Base-by-base conservation (phyloP, 2,113 vertebrate genomes). In the Erpornis zantholeuca region DNA sequence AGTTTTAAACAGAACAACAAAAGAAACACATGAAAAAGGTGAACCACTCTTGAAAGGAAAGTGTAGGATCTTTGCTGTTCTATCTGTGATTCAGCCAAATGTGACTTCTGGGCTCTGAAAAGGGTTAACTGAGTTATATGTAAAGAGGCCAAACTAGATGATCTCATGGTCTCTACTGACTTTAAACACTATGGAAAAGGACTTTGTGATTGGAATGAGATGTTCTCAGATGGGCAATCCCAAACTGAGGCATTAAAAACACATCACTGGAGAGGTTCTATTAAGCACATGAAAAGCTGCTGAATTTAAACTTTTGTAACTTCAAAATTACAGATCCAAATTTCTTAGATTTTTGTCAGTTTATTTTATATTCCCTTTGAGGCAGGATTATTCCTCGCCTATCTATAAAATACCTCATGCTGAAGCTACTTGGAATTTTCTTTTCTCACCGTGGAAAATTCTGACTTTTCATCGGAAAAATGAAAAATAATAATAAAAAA, bases 161-260 rank as follows among this genome's bases (percentile, higher is more conserved):
- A 96, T 96, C 95, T 96, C 94, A 97, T 56, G 11, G 91, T 96
- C 94, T 95, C 89, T 82, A 22, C 28, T 87, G 96, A 93, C 36
- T 92, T 85, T 75, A 89, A 96, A 96, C 72, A 76, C 81, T 78
- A 47, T 71, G 88, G 91, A 94, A 96, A 95, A 95, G 86, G 92
- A 83, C 82, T 96, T 93, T 86, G 82, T 8, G 9, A 57, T 72
- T 93, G 86, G 72, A 96, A 93, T 92, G 88, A 94, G 88, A 75
- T 86, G 90, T 86, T 95, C 90, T 96, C 94, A 95, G 54, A 93
- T 81, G 83, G 92, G 69, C 86, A 86, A 91, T 96, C 88, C 69
- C 82, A 97, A 96, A 93, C 0, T 84, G 45, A 92, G 73, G 88
- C 63, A 90, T 96, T 96, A 90, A 94, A 94, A 96, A 63, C 5